These are phyloP conservation scores for Habrosyne pyritoides DNA, from an alignment of 2,888 invertebrate species.

Conservation along the genomic window DNA sequence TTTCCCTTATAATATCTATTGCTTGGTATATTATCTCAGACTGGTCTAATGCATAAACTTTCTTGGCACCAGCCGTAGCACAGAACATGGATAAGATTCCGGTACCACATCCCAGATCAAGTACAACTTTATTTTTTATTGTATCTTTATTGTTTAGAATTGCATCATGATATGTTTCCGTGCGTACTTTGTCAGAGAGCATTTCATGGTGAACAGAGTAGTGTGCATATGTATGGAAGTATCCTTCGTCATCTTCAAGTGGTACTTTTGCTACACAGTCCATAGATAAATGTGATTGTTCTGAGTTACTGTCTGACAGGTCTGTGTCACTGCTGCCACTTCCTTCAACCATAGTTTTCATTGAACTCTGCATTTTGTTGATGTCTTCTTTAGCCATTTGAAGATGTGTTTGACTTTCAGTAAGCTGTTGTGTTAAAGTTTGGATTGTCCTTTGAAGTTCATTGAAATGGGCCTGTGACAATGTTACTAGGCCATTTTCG, in stretches of 20 bases:
- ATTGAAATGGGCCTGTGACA: slow-evolving; percentile 84
- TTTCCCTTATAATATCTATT: slow-evolving; percentile 96
- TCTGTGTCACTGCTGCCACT: slow-evolving; percentile 39
- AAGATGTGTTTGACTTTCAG: slow-evolving; percentile 83
- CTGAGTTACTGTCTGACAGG: too few species aligned
- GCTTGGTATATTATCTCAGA: slow-evolving; percentile 98
- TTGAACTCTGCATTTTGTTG: slow-evolving; percentile 83
- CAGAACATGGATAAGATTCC: slow-evolving; percentile 99
- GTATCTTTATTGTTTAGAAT: slow-evolving; percentile 88
- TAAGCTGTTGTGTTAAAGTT: slow-evolving; percentile 80
- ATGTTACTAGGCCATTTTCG: slow-evolving; percentile 84
- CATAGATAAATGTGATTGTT: slow-evolving; percentile 39
- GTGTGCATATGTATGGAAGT: slow-evolving; percentile 94
- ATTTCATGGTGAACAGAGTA: slow-evolving; percentile 97
- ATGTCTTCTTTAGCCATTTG: slow-evolving; percentile 85
- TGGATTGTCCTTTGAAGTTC: slow-evolving; percentile 85
- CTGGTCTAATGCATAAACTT: slow-evolving; percentile 96
- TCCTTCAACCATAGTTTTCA: slow-evolving; percentile 81
- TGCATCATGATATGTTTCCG: slow-evolving; percentile 93
- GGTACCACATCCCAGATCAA: slow-evolving; percentile 99
- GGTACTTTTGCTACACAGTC: slow-evolving; percentile 78
- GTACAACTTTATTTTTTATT: slow-evolving; percentile 90
- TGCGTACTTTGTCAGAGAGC: slow-evolving; percentile 94
- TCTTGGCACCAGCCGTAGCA: slow-evolving; percentile 95
- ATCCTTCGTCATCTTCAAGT: slow-evolving; percentile 88